Evolutionary conservation across 2,113 vertebrate genomes (phyloP), one percentile per base, ranked within the genome.

Genomic region (Percina caprodes): DNA sequence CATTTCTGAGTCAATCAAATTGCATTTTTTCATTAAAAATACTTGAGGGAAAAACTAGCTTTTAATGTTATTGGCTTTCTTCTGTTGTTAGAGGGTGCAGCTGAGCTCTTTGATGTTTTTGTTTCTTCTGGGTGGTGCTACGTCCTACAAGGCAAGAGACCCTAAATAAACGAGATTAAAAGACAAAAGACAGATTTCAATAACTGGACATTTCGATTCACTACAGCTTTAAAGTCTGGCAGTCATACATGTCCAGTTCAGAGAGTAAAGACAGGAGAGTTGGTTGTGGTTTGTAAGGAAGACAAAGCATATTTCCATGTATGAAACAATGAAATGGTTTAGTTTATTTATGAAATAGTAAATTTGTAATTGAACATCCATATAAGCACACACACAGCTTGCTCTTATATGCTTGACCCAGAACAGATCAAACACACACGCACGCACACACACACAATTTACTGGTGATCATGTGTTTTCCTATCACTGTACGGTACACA

Each of bases 321-420:
- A 26, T 60, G 14, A 42, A 63, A 63, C 39, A 46, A 26, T 18
- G 10, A 12, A 58, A 60, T 51, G 6, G 15, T 51, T 39, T 6
- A 23, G 58, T 35, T 39, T 16, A 16, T 55, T 2, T 30, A 21
- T n/a, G 4, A 23, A 45, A 52, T 16, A 39, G 1, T 52, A 59
- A 6, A 39, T 13, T 11, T 65, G 39, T 45, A 0, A 66, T 16
- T 55, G 19, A 76, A 19, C 33, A 30, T n/a, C n/a, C n/a, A 72
- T n/a, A 21, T 19, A 49, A 33, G 67, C 11, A 71, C 16, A 45
- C 21, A 65, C 14, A 18, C 14, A 24, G 23, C 13, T 61, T 11
- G 23, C 39, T 49, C 9, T 35, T 74, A 6, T 42, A 46, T 79
- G 15, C 59, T 56, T 66, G 26, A 67, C 42, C 65, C 70, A n/a